Conservation (phyloP, 2,797 vertebrate genomes). For the Periophthalmus magnuspinnatus region DNA sequence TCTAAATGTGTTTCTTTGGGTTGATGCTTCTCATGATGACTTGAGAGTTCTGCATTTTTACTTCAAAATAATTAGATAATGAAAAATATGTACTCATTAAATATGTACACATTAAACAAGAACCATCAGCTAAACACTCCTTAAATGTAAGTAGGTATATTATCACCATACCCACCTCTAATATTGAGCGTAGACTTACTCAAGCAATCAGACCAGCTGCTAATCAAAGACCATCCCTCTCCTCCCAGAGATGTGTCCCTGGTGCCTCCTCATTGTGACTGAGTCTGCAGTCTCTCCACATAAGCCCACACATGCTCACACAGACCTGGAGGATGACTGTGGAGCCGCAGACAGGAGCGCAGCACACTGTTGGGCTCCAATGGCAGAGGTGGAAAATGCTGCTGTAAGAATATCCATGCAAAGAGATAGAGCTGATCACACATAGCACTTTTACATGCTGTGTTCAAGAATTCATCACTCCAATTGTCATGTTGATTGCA, state of each 20-base stretch:
- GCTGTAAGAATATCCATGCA: background rate
- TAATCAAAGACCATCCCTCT: conserved; percentile 14
- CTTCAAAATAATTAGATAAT: too few species aligned
- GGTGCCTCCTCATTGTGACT: conserved; percentile 24
- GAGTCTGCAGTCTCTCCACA: conserved; percentile 16
- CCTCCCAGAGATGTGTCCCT: conserved; percentile 27
- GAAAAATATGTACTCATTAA: too few species aligned
- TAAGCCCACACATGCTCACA: conserved; percentile 15
- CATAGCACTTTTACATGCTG: too few species aligned
- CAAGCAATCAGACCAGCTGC: background rate
- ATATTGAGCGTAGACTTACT: background rate
- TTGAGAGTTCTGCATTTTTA: too few species aligned
- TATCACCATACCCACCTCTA: background rate
- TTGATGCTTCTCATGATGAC: too few species aligned
- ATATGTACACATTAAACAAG: too few species aligned
- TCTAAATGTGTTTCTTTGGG: too few species aligned
- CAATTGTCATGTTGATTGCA: too few species aligned
- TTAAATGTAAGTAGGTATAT: too few species aligned
- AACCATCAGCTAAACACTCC: too few species aligned
- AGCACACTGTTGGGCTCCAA: conserved; percentile 36
- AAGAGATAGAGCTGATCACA: background rate
- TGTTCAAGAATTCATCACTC: background rate
- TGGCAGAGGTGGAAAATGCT: conserved; percentile 1
- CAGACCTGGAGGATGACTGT: conserved; percentile 25
- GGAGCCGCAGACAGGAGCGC: conserved; percentile 27